These are phyloP conservation scores for Drosophila putrida DNA, from an alignment of 2,888 invertebrate genomes.

Conservation along the genomic window DNA sequence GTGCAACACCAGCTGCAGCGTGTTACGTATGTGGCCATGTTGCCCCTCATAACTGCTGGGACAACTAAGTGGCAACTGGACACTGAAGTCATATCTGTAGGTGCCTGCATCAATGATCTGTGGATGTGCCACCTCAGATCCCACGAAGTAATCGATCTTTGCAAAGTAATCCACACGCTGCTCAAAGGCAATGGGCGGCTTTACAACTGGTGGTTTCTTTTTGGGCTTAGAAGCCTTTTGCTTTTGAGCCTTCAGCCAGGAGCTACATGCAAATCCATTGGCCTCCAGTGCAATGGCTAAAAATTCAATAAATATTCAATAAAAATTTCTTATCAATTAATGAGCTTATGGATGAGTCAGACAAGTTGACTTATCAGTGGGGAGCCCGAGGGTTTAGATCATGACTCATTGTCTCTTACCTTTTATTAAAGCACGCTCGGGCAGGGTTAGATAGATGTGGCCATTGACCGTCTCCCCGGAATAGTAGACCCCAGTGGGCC, in stretches of 20 bases:
- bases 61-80: constrained; percentile 71
- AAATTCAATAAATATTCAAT: background rate
- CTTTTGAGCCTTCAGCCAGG: constrained; percentile 71
- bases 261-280: constrained; percentile 74
- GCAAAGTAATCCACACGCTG: constrained; percentile 80
- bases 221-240: constrained; percentile 40
- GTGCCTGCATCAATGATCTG: constrained; percentile 68
- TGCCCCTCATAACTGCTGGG: constrained; percentile 76
- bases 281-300: constrained; percentile 75
- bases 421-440: constrained; percentile 73
- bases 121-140: constrained; percentile 75
- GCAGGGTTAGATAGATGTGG: constrained; percentile 50
- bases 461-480: constrained; percentile 78
- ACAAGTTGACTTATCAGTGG: constrained; percentile 13
- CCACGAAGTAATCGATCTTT: constrained; percentile 78
- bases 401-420: constrained; percentile 70
- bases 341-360: constrained; percentile 42
- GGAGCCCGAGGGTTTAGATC: background rate
- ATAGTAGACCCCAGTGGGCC: constrained; percentile 59
- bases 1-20: constrained; percentile 66
- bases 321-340: constrained; percentile 14
- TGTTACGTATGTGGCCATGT: constrained; percentile 78
- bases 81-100: constrained; percentile 77
- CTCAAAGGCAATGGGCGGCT: constrained; percentile 44
- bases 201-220: constrained; percentile 10